phyloP scores from a whole-genome alignment of 1,140 invertebrate genomes.

The Cepaea nemoralis region DNA sequence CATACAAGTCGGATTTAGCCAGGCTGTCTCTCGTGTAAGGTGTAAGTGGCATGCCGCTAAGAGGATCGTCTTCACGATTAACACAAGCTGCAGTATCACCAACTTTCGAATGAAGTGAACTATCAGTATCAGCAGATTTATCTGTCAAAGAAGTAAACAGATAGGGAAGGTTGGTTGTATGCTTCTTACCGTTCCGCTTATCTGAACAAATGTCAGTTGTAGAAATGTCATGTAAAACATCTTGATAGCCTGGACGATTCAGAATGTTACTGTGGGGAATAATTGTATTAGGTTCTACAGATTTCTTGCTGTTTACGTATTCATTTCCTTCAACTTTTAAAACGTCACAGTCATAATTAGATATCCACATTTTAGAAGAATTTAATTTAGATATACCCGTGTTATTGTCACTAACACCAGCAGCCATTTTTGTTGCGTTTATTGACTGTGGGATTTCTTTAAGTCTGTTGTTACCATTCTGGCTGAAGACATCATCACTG shows the following conservation, averaged over 20 bases:
- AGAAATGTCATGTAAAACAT: background rate
- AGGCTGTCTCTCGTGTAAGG: conserved; percentile 41
- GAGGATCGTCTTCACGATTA: conserved; percentile 1
- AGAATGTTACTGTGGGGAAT: no score
- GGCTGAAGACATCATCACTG: background rate
- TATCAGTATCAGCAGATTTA: background rate
- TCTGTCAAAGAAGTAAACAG: background rate
- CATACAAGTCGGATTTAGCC: conserved; percentile 39
- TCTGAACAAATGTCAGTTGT: background rate
- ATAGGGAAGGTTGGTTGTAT: background rate
- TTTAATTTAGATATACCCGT: no score
- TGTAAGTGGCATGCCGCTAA: conserved; percentile 41
- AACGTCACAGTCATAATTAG: no score
- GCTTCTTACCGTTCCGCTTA: background rate
- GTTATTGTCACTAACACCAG: no score
- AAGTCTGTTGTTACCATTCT: no score
- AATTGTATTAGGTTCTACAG: no score
- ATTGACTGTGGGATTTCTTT: no score
- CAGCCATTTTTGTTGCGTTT: no score
- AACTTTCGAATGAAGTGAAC: background rate
- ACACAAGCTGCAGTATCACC: background rate
- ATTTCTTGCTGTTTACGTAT: no score
- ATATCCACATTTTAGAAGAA: no score
- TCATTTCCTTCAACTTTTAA: no score
- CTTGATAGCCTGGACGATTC: background rate